These are phyloP conservation scores for Porites divaricata DNA, from an alignment of 92 coral and sea anemone genomes.

Conservation along the genomic window DNA sequence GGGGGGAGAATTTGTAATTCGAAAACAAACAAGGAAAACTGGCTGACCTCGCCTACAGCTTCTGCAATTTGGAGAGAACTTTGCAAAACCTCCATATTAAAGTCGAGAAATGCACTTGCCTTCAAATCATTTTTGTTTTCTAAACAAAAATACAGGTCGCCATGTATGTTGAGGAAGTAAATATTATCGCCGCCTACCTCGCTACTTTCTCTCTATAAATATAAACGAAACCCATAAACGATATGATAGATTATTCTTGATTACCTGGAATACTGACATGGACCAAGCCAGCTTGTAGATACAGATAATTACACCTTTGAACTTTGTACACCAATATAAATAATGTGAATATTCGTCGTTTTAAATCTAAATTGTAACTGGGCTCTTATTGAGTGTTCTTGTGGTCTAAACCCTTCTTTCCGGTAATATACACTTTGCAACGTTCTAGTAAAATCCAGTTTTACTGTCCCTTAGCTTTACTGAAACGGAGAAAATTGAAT, in stretches of 20 bases:
- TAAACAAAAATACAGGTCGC: background rate
- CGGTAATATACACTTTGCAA: conserved; percentile 4
- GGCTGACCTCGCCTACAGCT: too few relatives aligned
- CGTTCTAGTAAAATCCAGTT: conserved; percentile 47
- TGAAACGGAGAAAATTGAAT: background rate
- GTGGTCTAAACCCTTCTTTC: background rate
- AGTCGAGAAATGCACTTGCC: too few relatives aligned
- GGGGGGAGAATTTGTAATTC: too few relatives aligned
- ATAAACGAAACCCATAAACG: background rate
- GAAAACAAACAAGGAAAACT: too few relatives aligned
- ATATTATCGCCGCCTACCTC: background rate
- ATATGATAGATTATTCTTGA: background rate
- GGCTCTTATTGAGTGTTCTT: conserved; percentile 1
- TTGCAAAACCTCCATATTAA: too few relatives aligned
- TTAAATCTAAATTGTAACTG: conserved; percentile 35
- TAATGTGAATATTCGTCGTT: conserved; percentile 34
- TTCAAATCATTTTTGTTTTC: too few relatives aligned
- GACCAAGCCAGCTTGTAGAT: conserved; percentile 27
- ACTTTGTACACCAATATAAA: conserved; percentile 46
- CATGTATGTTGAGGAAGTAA: background rate
- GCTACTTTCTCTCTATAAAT: conserved; percentile 25
- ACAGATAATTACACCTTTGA: conserved; percentile 41
- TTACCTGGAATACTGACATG: conserved; percentile 18
- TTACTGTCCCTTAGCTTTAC: conserved; percentile 22
- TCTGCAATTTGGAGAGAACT: too few relatives aligned